Evolutionary conservation across 2,888 invertebrate genomes (phyloP), one percentile per base, ranked within the genome.

Genomic region (Drosophila mettleri): DNA sequence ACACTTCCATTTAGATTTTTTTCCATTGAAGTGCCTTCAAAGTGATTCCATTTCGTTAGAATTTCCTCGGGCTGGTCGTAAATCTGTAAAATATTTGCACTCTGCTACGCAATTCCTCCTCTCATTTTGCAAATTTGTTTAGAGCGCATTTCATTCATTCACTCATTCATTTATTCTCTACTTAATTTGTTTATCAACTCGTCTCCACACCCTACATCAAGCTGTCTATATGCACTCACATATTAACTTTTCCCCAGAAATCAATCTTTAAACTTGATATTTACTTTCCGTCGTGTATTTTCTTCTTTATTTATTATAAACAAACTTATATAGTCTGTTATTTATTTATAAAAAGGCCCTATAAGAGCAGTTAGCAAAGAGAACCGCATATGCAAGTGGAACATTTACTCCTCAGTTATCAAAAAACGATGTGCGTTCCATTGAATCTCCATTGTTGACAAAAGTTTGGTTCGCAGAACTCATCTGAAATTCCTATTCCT

Each of bases 21-120:
- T 73, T 63, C 60, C 53, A 58, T 64, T 74, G 69, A 69, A 74
- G 64, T 70, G 58, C 34, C n/a, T 48, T 16, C 16, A 12, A 71
- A 57, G 74, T 33, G 31, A 60, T 49, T 63, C 20, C 22, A 24
- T 51, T 64, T 74, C 65, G 43, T 43, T 49, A 57, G 66, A 76
- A 54, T 54, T 49, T 52, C 38, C 31, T 27, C 27, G 29, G 5
- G 0, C 10, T 46, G 16, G 22, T 12, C 24, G 27, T 34, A 29
- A 39, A 46, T 43, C 18, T 58, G 52, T 53, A 54, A 65, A 57
- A 46, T 31, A 18, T 60, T 45, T 27, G 31, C 41, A 41, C 51
- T 49, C 55, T 52, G 18, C 52, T 29, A 22, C 38, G 34, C 43
- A 53, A 45, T 49, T 62, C n/a, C 61, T 16, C 45, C 58, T 20